Evolutionary conservation across 2,113 vertebrate genomes (phyloP).

Genomic region (Malaclemys terrapin): DNA sequence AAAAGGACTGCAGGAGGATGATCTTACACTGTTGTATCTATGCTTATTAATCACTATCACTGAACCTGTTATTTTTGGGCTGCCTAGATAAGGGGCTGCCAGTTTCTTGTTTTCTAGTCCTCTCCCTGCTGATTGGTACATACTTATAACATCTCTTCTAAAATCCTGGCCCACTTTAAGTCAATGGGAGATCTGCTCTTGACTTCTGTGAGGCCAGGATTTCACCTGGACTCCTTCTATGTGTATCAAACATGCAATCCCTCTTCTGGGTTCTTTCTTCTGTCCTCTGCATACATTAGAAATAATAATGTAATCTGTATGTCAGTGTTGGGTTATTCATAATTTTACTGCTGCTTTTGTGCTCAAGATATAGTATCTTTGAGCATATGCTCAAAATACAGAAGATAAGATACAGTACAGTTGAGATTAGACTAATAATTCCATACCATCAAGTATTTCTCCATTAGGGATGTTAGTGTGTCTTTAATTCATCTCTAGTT

Average conservation of each 20-base stretch:
- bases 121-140: background rate
- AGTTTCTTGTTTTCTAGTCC: background rate
- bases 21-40: fast-evolving
- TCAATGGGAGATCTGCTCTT: background rate
- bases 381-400: background rate
- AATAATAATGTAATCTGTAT: background rate
- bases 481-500: background rate
- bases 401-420: background rate
- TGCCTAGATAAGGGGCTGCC: background rate
- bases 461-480: background rate
- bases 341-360: background rate
- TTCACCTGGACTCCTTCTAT: background rate
- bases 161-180: background rate
- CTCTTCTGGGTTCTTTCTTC: background rate
- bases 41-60: background rate
- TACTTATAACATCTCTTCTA: background rate
- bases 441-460: background rate
- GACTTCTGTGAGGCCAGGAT: background rate
- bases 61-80: background rate
- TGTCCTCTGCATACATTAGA: background rate
- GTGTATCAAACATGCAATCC: background rate
- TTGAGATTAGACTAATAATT: background rate
- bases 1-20: background rate
- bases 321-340: background rate
- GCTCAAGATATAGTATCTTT: background rate